Conservation (phyloP, 2,113 vertebrate genomes). For the Calyptomena viridis region DNA sequence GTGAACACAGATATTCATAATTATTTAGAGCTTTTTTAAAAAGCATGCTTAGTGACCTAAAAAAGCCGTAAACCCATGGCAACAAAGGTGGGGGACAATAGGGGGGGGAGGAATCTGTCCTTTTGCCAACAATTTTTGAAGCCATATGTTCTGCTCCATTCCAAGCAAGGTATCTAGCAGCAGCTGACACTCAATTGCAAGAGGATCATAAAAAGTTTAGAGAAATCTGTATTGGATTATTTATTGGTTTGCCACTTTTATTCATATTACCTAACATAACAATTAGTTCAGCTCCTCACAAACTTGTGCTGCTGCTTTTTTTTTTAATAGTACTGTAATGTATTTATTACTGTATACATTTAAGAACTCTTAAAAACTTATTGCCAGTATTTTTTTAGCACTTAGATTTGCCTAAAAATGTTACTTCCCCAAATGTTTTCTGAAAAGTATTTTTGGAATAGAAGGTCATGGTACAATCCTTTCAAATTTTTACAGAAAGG, state of each 20-base stretch:
- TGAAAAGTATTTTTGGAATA: neutral
- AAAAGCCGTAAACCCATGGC: neutral
- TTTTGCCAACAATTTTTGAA: neutral
- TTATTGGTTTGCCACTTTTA: neutral
- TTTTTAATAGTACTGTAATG: neutral
- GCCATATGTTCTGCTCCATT: neutral
- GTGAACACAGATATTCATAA: neutral
- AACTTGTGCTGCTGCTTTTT: neutral
- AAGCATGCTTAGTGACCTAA: neutral
- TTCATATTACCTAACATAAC: neutral
- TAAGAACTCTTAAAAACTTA: neutral
- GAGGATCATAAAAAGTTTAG: neutral
- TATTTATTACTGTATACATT: neutral
- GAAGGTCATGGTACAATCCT: neutral
- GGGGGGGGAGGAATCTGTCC: neutral
- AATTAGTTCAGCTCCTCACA: neutral
- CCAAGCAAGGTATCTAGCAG: accelerated
- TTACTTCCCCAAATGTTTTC: neutral
- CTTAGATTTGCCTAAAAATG: neutral
- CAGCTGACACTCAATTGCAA: neutral
- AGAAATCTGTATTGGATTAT: neutral
- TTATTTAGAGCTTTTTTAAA: neutral
- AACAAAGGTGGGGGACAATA: neutral
- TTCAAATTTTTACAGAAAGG: neutral
- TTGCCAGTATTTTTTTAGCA: neutral